These are phyloP conservation scores for Pyrocoelia pectoralis DNA, from an alignment of 2,888 invertebrate species.

Conservation along the genomic window DNA sequence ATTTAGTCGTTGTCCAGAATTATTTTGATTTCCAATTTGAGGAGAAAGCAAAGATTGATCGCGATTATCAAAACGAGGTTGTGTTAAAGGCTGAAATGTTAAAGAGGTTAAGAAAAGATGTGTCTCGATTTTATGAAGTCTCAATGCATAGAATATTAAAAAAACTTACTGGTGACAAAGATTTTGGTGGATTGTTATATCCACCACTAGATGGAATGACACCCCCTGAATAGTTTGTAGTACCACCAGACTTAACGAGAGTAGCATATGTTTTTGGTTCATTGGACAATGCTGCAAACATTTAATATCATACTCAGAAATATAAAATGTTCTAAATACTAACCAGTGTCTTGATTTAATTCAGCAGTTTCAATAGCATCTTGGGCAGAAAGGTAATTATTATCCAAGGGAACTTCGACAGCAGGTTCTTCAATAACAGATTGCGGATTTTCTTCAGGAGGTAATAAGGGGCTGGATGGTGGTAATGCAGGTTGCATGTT, in stretches of 20 bases:
- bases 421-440: constrained; percentile 45
- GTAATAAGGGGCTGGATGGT: constrained; percentile 42
- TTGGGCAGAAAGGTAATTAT: constrained; percentile 37
- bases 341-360: constrained; percentile 25
- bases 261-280: constrained; percentile 91
- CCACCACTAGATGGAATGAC: constrained; percentile 48
- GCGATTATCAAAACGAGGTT: constrained; percentile 57
- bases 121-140: too few relatives aligned
- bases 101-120: neutral
- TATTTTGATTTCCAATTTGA: constrained; percentile 39
- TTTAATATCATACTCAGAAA: neutral
- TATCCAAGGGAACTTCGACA: constrained; percentile 46
- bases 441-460: constrained; percentile 44
- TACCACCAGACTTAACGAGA: constrained; percentile 72
- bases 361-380: constrained; percentile 26
- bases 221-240: constrained; percentile 44
- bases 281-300: constrained; percentile 56
- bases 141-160: neutral
- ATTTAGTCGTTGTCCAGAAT: constrained; percentile 41
- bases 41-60: constrained; percentile 43
- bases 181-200: constrained; percentile 55
- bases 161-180: constrained; percentile 59
- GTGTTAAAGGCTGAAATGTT: constrained; percentile 54
- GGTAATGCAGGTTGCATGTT: constrained; percentile 46
- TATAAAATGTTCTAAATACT: neutral